Percentiles rank a stretch among this genome's conserved stretches.
Evolutionary conservation across 2,888 invertebrate species (phyloP).

Genomic region (Trissonchulus sp.): DNA sequence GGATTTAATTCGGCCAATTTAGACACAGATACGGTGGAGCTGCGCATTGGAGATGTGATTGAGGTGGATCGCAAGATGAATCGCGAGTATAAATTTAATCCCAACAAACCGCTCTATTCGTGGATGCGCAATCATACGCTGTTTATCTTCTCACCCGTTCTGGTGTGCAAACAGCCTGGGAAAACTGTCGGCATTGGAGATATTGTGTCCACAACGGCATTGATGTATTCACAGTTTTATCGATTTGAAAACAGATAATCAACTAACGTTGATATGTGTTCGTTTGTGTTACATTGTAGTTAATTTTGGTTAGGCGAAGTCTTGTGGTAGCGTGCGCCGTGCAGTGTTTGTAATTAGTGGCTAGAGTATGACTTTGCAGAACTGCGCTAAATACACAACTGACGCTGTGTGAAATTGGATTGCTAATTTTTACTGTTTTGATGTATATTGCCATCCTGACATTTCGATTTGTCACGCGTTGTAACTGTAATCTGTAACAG

Average conservation of each 20-base stretch:
- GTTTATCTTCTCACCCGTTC: slow-evolving; percentile 56
- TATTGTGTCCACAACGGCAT: slow-evolving; percentile 55
- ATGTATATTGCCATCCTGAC: no score
- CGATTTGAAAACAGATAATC: slow-evolving; percentile 38
- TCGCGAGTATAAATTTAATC: slow-evolving; percentile 47
- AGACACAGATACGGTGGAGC: slow-evolving; percentile 50
- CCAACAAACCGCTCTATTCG: slow-evolving; percentile 46
- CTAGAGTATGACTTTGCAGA: no score
- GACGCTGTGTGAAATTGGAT: no score
- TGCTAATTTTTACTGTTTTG: no score
- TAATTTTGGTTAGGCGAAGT: no score
- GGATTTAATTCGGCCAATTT: slow-evolving; percentile 29
- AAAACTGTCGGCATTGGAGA: slow-evolving; percentile 58
- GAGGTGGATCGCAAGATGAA: slow-evolving; percentile 47
- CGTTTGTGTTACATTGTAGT: no score
- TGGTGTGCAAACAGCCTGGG: slow-evolving; percentile 55
- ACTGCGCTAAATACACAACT: no score
- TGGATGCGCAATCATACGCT: slow-evolving; percentile 53
- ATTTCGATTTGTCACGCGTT: no score
- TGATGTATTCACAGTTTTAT: slow-evolving; percentile 54
- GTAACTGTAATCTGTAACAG: no score
- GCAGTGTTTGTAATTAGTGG: no score
- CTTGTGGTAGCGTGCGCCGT: no score
- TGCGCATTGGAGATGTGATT: slow-evolving; percentile 52
- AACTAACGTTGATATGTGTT: no score